phyloP scores from a whole-genome alignment of 2,888 invertebrate genomes.

The Onchidella celtica region DNA sequence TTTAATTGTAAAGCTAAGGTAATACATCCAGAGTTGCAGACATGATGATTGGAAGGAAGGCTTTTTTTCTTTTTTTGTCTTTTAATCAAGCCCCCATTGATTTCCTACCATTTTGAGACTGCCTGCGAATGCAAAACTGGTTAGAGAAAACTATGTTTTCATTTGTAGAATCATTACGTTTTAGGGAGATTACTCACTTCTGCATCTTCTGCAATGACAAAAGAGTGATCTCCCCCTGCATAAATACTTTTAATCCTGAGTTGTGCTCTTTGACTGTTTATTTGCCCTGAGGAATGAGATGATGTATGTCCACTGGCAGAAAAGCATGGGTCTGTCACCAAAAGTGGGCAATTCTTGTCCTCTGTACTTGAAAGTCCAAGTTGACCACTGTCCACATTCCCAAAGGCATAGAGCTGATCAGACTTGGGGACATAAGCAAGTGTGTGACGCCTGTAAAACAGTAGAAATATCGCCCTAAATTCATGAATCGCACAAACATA shows the following conservation, averaged over 20 bases:
- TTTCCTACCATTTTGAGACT: too few species aligned
- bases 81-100: too few species aligned
- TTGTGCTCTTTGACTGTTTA: constrained; percentile 56
- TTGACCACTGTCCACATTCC: constrained; percentile 94
- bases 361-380: constrained; percentile 84
- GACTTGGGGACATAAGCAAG: constrained; percentile 89
- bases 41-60: too few species aligned
- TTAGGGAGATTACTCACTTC: constrained; percentile 64
- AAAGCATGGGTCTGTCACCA: constrained; percentile 71
- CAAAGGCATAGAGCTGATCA: constrained; percentile 93
- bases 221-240: constrained; percentile 94
- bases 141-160: too few species aligned
- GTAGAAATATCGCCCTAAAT: too few species aligned
- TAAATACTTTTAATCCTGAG: constrained; percentile 84
- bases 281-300: constrained; percentile 48
- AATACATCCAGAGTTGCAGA: too few species aligned
- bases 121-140: too few species aligned
- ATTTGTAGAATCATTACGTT: too few species aligned
- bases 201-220: constrained; percentile 81
- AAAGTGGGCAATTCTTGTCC: constrained; percentile 84
- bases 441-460: constrained; percentile 86
- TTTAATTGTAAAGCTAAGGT: too few species aligned
- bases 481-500: too few species aligned
- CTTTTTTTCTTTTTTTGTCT: too few species aligned
- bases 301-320: constrained; percentile 18